Evolutionary conservation across 1,140 invertebrate genomes (phyloP), one percentile per base, ranked within the genome.

Genomic region (Gryllus bimaculatus): DNA sequence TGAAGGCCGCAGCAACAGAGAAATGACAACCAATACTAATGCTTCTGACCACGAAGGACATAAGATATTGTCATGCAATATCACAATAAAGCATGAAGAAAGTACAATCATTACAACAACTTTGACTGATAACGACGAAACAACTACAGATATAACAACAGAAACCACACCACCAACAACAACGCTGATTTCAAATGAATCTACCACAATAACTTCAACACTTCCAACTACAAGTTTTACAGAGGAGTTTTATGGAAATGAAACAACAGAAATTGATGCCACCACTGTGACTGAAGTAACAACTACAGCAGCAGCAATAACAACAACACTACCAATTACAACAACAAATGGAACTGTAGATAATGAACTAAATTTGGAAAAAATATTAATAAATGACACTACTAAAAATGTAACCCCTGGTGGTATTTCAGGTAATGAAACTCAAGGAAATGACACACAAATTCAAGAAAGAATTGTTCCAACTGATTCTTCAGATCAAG

Each of bases 261-360:
- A 7, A n/a, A 73, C 66, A 12, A 78, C 78, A 78, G 78, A 73
- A 5, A 48, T 7, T 20, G 26, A 15, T 39, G 21, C n/a, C n/a
- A 48, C 26, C 21, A 78, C 48, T 8, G 54, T 49, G 7, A 21
- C 13, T 8, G 20, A 15, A 21, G 12, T 21, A n/a, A 73, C 78
- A 47, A 78, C 78, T 0, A 8, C 48, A n/a, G n/a, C 13, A 20
- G 3, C 13, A 66, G 78, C 66, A 73, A 21, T 18, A 48, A 48
- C 21, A 47, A 49, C 47, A 78, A 76, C 78, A 77, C 77, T 77
- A 21, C 26, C 10, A 20, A 13, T 73, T n/a, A 47, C 20, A 10
- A 78, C 15, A 73, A 83, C 81, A 74, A 80, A 81, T 75, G 76
- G 48, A 80, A 79, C 82, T 78, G 75, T 76, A n/a, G 80, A 81